These are phyloP conservation scores for Mionectes macconnelli DNA, from an alignment of 2,113 vertebrate species.

Conservation along the genomic window DNA sequence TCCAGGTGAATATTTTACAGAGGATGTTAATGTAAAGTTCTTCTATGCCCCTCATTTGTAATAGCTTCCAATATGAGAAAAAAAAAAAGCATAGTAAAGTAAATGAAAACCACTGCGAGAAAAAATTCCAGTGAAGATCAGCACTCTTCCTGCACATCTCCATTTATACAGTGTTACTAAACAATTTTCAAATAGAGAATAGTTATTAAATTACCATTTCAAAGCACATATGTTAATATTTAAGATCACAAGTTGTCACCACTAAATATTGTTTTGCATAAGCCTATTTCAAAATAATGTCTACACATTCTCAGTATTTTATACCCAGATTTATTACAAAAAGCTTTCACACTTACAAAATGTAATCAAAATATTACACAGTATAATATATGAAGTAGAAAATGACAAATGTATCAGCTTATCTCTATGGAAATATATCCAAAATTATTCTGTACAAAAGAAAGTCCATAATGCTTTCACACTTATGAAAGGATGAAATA, in stretches of 20 bases:
- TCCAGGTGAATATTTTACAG: background rate
- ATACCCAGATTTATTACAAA: background rate
- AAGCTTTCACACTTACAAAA: background rate
- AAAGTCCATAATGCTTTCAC: background rate
- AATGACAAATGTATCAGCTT: background rate
- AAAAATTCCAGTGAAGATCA: background rate
- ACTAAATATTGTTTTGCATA: background rate
- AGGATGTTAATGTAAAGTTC: background rate
- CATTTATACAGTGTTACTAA: background rate
- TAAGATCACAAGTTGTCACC: background rate
- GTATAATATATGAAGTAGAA: background rate
- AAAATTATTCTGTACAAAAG: background rate
- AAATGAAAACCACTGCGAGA: background rate
- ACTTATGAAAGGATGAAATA: background rate
- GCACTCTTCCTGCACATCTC: background rate
- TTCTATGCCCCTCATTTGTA: background rate
- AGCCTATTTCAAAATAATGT: background rate
- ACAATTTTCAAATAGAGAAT: background rate
- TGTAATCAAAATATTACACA: background rate
- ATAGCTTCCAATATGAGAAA: background rate
- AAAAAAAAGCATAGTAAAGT: background rate
- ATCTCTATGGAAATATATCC: background rate
- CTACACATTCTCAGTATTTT: background rate
- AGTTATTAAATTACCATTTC: background rate
- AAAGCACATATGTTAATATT: conserved; percentile 4